Conservation (phyloP, 2,113 vertebrate species). For the Takifugu flavidus region DNA sequence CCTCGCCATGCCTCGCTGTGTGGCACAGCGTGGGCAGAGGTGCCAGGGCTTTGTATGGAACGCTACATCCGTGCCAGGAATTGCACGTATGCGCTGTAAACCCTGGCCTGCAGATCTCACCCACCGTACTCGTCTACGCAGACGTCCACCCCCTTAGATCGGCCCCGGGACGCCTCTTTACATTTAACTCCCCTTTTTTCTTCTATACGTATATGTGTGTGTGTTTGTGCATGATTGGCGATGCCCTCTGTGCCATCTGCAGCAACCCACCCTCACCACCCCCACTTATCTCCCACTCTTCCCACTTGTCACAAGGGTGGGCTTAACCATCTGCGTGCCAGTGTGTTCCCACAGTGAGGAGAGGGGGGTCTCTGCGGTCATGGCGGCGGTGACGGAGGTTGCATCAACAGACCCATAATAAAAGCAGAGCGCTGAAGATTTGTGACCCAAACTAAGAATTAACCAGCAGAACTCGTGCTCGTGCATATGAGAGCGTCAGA, state of each 20-base stretch:
- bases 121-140: conserved; percentile 31
- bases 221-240: conserved; percentile 61
- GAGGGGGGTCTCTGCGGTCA: conserved; percentile 17
- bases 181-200: conserved; percentile 13
- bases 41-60: conserved; percentile 68
- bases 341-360: conserved; percentile 72
- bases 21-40: conserved; percentile 65
- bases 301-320: conserved; percentile 74
- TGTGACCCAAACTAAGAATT: conserved; percentile 11
- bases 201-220: conserved; percentile 16
- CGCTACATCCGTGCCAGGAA: conserved; percentile 41
- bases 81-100: conserved; percentile 24
- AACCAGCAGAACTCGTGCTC: neutral
- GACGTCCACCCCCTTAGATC: conserved; percentile 18
- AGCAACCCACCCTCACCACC: conserved; percentile 37
- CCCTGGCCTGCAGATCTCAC: conserved; percentile 29
- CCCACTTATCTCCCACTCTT: conserved; percentile 47
- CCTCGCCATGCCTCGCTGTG: conserved; percentile 55
- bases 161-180: conserved; percentile 3
- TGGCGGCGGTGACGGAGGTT: conserved; percentile 16
- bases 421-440: conserved; percentile 13
- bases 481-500: too few relatives aligned
- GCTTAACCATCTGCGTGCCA: conserved; percentile 83
- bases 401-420: conserved; percentile 16
- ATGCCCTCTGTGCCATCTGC: conserved; percentile 82